A percentile compares a stretch with the other conserved stretches of the same genome.
Conservation (phyloP, 2,797 vertebrate species). For the Chaunax sp. region DNA sequence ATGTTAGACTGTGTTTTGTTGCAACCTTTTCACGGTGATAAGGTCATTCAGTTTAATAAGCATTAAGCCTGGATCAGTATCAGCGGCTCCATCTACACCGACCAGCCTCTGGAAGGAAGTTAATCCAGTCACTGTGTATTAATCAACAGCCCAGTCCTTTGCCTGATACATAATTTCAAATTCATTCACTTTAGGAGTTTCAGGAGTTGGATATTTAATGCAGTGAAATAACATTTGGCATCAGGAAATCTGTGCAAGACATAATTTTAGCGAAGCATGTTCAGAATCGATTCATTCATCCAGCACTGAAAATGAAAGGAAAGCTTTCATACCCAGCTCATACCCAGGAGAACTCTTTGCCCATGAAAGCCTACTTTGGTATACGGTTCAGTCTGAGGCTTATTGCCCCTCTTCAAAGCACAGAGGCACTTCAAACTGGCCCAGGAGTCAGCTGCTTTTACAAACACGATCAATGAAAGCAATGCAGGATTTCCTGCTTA, state of each 20-base stretch:
- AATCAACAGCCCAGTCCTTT: constrained; percentile 8
- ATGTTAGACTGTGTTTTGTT: constrained; percentile 29
- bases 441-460: constrained; percentile 49
- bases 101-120: constrained; percentile 48
- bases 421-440: constrained; percentile 81
- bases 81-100: constrained; percentile 47
- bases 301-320: constrained; percentile 7
- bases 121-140: constrained; percentile 65
- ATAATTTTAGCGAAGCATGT: not conserved
- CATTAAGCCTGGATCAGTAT: constrained; percentile 79
- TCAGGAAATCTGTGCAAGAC: not conserved
- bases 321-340: constrained; percentile 11
- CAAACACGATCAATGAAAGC: constrained; percentile 28
- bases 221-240: not conserved
- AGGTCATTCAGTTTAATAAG: constrained; percentile 78
- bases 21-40: constrained; percentile 66
- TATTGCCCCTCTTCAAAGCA: constrained; percentile 79
- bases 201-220: constrained; percentile 7
- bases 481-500: constrained; percentile 17
- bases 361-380: constrained; percentile 75
- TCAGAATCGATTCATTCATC: not conserved
- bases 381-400: constrained; percentile 53
- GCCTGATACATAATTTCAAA: constrained; percentile 17
- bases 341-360: constrained; percentile 40
- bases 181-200: constrained; percentile 1